Conservation (phyloP, 2,113 vertebrate genomes). For the Sakesphorus luctuosus region DNA sequence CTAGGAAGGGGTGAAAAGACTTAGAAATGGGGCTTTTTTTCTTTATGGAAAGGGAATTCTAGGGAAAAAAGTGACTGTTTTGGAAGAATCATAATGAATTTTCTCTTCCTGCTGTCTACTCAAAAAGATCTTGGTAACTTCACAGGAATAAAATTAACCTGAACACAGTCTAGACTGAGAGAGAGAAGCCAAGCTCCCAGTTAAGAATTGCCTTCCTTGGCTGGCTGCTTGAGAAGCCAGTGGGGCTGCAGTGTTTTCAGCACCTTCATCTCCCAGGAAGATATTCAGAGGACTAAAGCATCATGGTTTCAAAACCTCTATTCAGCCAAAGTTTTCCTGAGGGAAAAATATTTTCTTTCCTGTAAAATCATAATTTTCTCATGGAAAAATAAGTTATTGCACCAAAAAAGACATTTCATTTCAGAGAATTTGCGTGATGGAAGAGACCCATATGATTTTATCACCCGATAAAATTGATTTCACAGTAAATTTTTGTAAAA, state of each 20-base stretch:
- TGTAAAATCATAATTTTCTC: neutral
- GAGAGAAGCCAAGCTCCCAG: neutral
- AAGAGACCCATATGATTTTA: neutral
- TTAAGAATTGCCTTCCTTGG: neutral
- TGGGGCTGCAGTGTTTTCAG: neutral
- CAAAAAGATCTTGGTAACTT: neutral
- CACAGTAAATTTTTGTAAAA: neutral
- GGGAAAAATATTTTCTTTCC: neutral
- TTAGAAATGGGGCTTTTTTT: rapidly evolving
- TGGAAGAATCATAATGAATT: neutral
- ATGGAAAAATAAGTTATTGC: neutral
- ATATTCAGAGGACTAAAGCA: neutral
- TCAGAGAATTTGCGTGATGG: neutral
- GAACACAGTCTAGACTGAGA: neutral
- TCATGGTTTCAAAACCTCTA: neutral
- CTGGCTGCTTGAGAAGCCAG: neutral
- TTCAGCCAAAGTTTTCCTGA: neutral
- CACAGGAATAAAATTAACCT: neutral
- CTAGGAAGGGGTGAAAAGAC: neutral
- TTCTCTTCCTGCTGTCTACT: neutral
- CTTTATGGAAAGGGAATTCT: neutral
- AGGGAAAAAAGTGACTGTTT: neutral
- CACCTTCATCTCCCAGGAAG: neutral
- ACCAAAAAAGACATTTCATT: neutral
- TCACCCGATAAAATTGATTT: neutral